These are phyloP conservation scores for Rhynchopsitta pachyrhyncha DNA, from an alignment of 2,113 vertebrate species.

Conservation along the genomic window DNA sequence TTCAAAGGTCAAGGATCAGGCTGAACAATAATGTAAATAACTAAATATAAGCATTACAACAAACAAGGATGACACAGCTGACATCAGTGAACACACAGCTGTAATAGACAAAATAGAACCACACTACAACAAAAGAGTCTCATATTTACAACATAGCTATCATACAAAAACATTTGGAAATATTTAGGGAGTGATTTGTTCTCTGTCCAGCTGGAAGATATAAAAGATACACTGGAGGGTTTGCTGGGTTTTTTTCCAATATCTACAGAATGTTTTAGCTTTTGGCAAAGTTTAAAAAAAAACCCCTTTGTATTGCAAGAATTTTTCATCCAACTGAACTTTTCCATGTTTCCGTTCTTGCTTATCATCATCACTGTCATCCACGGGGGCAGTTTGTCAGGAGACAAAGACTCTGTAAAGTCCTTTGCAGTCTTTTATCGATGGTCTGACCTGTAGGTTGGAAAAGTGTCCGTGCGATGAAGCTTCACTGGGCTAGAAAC, in stretches of 20 bases:
- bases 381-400: background rate
- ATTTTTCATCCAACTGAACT: background rate
- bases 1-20: background rate
- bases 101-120: constrained; percentile 37
- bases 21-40: background rate
- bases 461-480: constrained; percentile 78
- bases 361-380: background rate
- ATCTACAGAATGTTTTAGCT: constrained; percentile 4
- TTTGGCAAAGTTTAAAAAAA: constrained; percentile 41
- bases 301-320: background rate
- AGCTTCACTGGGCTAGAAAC: constrained; percentile 76
- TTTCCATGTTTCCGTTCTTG: background rate
- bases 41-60: background rate
- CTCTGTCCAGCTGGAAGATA: constrained; percentile 38
- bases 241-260: background rate
- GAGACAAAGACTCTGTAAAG: background rate
- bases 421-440: constrained; percentile 37
- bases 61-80: constrained; percentile 22
- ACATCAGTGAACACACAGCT: background rate
- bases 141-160: constrained; percentile 35
- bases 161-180: constrained; percentile 56
- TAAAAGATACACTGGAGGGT: background rate
- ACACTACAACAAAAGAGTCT: constrained; percentile 26
- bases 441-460: constrained; percentile 73
- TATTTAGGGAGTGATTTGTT: background rate